Conservation (phyloP, 2,888 invertebrate species). For the Caenorhabditis imperialis region DNA sequence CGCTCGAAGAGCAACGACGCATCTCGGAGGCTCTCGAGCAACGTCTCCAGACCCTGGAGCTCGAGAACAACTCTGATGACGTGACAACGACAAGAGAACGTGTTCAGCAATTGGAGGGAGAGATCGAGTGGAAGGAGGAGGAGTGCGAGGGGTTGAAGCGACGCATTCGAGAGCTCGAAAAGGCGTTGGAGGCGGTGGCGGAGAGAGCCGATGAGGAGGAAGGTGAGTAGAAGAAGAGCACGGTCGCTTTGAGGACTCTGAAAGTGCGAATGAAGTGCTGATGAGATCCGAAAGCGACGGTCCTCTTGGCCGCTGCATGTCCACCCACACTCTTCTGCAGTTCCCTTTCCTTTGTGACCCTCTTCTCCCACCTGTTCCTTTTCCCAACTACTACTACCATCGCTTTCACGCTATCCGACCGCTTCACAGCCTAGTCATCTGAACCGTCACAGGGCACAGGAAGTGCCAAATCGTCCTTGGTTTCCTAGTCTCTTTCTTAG, state of each 20-base stretch:
- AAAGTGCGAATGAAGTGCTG: not conserved
- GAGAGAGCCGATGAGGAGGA: slow-evolving; percentile 44
- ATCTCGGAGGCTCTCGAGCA: slow-evolving; percentile 51
- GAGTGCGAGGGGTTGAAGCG: slow-evolving; percentile 59
- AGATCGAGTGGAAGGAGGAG: slow-evolving; percentile 63
- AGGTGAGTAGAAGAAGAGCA: slow-evolving; percentile 27
- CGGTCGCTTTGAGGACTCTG: too few relatives aligned
- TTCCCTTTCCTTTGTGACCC: not conserved
- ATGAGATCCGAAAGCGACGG: not conserved
- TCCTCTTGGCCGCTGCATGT: too few relatives aligned
- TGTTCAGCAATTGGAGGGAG: slow-evolving; percentile 55
- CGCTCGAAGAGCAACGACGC: slow-evolving; percentile 50
- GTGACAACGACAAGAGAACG: slow-evolving; percentile 27
- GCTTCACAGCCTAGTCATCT: slow-evolving; percentile 17
- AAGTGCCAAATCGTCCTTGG: too few relatives aligned
- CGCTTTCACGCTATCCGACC: not conserved
- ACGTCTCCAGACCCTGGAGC: slow-evolving; percentile 44
- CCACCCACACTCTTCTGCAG: too few relatives aligned
- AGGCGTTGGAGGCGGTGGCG: slow-evolving; percentile 52
- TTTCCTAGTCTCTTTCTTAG: too few relatives aligned
- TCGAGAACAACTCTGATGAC: slow-evolving; percentile 3
- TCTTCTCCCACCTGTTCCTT: slow-evolving; percentile 8
- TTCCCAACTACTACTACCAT: not conserved
- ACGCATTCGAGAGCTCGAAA: slow-evolving; percentile 50
- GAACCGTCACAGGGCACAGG: slow-evolving; percentile 21